phyloP scores from a whole-genome alignment of 2,797 vertebrate species.

The Ctenochaetus hawaiiensis region DNA sequence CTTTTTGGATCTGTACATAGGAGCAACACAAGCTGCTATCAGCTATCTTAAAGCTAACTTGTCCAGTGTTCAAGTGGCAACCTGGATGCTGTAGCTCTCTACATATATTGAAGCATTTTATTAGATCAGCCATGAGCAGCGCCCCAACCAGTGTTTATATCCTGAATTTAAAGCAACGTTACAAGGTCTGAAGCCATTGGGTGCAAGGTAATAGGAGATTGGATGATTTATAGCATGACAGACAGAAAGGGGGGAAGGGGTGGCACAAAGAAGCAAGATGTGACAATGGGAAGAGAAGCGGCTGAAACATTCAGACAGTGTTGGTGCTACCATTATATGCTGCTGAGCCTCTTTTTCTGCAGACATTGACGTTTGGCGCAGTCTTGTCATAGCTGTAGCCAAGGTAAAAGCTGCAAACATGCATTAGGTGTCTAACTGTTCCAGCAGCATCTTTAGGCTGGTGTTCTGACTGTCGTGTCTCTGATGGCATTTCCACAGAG shows the following conservation, averaged over 20 bases:
- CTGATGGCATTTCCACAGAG: conserved; percentile 35
- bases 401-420: conserved; percentile 24
- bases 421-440: conserved; percentile 42
- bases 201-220: conserved; percentile 14
- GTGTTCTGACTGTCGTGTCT: conserved; percentile 28
- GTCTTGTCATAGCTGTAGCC: conserved; percentile 44
- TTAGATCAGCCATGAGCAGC: conserved; percentile 23
- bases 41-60: conserved; percentile 29
- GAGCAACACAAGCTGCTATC: conserved; percentile 25
- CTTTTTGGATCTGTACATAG: conserved; percentile 8
- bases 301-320: conserved; percentile 15
- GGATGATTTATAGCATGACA: not conserved
- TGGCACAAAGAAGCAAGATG: conserved; percentile 2
- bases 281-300: conserved; percentile 31
- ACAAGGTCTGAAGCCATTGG: conserved; percentile 12
- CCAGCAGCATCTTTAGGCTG: conserved; percentile 41
- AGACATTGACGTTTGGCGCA: conserved; percentile 9
- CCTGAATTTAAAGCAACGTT: conserved; percentile 31
- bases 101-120: conserved; percentile 26
- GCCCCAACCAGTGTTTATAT: conserved; percentile 14
- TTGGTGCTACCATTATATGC: conserved; percentile 41
- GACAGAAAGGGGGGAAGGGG: not conserved
- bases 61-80: conserved; percentile 6
- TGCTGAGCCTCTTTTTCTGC: conserved; percentile 52
- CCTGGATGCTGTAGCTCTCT: conserved; percentile 14